Percentiles rank a stretch among this genome's conserved stretches.
Evolutionary conservation across 2,888 invertebrate genomes (phyloP).

Genomic region (Drosophila lutescens): DNA sequence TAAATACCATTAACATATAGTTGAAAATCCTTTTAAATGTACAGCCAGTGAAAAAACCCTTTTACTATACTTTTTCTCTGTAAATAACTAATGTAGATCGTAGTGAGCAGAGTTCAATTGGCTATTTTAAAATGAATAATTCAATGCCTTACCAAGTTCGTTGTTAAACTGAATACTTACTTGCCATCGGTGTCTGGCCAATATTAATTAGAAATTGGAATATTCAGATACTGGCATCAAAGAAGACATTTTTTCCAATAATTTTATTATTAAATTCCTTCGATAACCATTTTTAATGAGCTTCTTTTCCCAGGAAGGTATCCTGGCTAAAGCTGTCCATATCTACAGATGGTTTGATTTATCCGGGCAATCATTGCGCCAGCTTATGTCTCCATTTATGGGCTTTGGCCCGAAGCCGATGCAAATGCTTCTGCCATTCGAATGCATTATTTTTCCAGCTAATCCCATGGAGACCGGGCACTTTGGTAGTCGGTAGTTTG

Average conservation of each 20-base stretch:
- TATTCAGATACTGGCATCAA: background rate
- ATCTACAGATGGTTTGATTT: conserved; percentile 31
- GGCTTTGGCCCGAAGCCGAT: conserved; percentile 5
- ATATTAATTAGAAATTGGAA: background rate
- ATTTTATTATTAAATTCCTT: background rate
- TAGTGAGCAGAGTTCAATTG: too few relatives aligned
- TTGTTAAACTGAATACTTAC: too few relatives aligned
- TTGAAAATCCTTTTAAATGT: conserved; percentile 10
- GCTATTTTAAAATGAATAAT: too few relatives aligned
- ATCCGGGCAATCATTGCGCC: conserved; percentile 11
- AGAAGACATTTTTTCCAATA: background rate
- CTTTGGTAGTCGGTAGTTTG: conserved; percentile 1
- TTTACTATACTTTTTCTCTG: background rate
- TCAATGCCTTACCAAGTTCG: too few relatives aligned
- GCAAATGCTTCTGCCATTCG: conserved; percentile 35
- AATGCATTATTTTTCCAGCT: conserved; percentile 39
- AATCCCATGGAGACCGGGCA: conserved; percentile 13
- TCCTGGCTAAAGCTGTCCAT: background rate
- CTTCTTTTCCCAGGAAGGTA: background rate
- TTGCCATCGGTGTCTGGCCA: background rate
- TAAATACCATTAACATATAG: conserved; percentile 13
- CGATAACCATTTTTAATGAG: background rate
- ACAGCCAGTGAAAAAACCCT: background rate
- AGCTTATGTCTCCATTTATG: conserved; percentile 28
- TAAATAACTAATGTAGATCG: background rate